Evolutionary conservation across 37 sponge, comb jelly and placozoan species (phyloP).

Genomic region (Diacarnus erythraeanus): DNA sequence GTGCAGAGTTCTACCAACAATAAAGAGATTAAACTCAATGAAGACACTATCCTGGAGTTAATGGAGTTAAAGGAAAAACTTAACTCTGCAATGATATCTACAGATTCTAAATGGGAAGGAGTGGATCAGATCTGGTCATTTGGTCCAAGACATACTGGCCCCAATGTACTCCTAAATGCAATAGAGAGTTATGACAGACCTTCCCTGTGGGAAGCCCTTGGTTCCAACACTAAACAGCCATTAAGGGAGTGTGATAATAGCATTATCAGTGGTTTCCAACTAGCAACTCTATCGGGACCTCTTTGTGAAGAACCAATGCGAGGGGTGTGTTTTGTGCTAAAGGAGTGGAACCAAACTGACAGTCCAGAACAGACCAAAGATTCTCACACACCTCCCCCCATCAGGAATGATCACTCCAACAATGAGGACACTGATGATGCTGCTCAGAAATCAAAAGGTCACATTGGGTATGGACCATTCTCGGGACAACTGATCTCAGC

Average conservation of each 20-base stretch:
- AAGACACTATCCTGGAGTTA: conserved; percentile 38
- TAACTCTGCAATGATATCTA: not conserved
- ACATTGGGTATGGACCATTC: conserved; percentile 46
- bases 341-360: conserved; percentile 54
- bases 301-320: conserved; percentile 96
- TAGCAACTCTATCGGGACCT: conserved; percentile 92
- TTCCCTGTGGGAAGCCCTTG: conserved; percentile 65
- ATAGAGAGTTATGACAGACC: conserved; percentile 48
- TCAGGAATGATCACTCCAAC: not conserved
- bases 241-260: conserved; percentile 74
- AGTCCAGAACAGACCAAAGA: not conserved
- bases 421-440: not conserved
- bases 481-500: conserved; percentile 97
- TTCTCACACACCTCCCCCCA: not conserved
- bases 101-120: conserved; percentile 26
- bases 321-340: conserved; percentile 82
- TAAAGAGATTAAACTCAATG: conserved; percentile 12
- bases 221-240: conserved; percentile 5
- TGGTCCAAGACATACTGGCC: conserved; percentile 85
- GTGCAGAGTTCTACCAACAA: not conserved
- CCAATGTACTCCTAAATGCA: conserved; percentile 86
- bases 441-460: not conserved
- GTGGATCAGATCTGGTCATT: conserved; percentile 86
- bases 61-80: conserved; percentile 38
- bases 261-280: conserved; percentile 91